Percentiles rank a stretch among this genome's conserved stretches.
Evolutionary conservation across 1,140 invertebrate genomes (phyloP).

Genomic region (Gonatopus flavifemur): DNA sequence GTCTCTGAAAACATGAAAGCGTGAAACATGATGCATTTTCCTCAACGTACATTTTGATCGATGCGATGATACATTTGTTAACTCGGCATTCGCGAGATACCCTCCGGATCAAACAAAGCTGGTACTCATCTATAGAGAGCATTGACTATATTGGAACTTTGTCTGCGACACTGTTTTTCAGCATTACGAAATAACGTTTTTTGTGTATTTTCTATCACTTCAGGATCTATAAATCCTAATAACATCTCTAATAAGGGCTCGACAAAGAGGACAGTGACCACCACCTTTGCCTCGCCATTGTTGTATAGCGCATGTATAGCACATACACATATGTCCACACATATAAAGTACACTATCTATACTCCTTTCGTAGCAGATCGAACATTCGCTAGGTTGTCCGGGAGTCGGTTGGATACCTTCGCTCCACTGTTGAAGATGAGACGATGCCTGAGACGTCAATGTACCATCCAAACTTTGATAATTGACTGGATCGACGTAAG

Average conservation of each 20-base stretch:
- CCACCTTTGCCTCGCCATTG: conserved; percentile 88
- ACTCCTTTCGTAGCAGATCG: conserved; percentile 90
- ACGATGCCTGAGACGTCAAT: conserved; percentile 38
- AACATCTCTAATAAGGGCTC: conserved; percentile 90
- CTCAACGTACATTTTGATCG: no score
- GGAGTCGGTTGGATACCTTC: conserved; percentile 49
- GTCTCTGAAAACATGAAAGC: no score
- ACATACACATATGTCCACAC: conserved; percentile 99
- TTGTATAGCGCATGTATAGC: conserved; percentile 91
- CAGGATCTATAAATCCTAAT: conserved; percentile 92
- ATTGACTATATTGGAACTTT: no score
- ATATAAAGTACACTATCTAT: conserved; percentile 94
- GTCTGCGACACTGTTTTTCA: no score
- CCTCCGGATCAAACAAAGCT: no score
- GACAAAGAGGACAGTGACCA: conserved; percentile 91
- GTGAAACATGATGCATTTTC: no score
- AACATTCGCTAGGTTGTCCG: conserved; percentile 72
- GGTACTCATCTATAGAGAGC: no score
- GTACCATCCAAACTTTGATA: conserved; percentile 48
- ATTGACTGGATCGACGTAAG: conserved; percentile 56
- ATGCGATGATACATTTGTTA: no score
- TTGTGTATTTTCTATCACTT: no score
- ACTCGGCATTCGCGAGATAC: no score
- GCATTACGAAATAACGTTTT: no score
- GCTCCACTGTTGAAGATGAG: conserved; percentile 53